phyloP scores from a whole-genome alignment of 1,140 invertebrate genomes.

The Drosophila pectinifera region DNA sequence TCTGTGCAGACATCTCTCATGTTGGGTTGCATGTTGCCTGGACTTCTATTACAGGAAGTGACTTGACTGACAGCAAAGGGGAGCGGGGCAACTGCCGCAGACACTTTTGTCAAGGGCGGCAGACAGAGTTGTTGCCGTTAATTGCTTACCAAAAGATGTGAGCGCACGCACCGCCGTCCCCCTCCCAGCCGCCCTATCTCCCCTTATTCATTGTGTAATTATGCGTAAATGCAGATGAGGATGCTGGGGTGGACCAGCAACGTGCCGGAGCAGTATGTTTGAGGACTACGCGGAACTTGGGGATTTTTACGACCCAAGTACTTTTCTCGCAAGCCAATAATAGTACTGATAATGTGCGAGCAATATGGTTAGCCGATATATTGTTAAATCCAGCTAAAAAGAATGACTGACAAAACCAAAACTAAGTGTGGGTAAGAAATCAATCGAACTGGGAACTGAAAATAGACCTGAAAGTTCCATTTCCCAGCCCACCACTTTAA shows the following conservation, averaged over 20 bases:
- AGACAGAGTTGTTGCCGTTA: constrained; percentile 55
- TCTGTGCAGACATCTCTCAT: constrained; percentile 39
- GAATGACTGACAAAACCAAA: background rate
- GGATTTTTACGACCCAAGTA: background rate
- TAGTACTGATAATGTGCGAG: background rate
- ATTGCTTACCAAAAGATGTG: constrained; percentile 65
- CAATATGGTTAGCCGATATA: background rate
- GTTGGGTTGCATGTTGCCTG: constrained; percentile 57
- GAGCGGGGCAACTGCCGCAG: constrained; percentile 24
- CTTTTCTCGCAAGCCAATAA: background rate
- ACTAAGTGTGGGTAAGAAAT: background rate
- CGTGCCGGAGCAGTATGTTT: constrained; percentile 23
- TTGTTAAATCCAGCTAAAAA: background rate
- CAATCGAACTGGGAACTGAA: constrained; percentile 1
- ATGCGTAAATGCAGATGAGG: constrained; percentile 70
- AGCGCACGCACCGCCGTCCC: constrained; percentile 51
- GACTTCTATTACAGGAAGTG: constrained; percentile 80
- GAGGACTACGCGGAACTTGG: constrained; percentile 7
- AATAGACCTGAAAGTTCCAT: constrained; percentile 20
- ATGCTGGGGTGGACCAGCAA: constrained; percentile 47
- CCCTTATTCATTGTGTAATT: constrained; percentile 45
- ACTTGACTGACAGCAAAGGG: constrained; percentile 62
- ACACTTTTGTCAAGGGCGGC: constrained; percentile 57
- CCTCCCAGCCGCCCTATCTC: constrained; percentile 1
- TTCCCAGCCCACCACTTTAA: constrained; percentile 27